phyloP scores from a whole-genome alignment of 2,797 vertebrate species.

The Brachyalestes nurse region DNA sequence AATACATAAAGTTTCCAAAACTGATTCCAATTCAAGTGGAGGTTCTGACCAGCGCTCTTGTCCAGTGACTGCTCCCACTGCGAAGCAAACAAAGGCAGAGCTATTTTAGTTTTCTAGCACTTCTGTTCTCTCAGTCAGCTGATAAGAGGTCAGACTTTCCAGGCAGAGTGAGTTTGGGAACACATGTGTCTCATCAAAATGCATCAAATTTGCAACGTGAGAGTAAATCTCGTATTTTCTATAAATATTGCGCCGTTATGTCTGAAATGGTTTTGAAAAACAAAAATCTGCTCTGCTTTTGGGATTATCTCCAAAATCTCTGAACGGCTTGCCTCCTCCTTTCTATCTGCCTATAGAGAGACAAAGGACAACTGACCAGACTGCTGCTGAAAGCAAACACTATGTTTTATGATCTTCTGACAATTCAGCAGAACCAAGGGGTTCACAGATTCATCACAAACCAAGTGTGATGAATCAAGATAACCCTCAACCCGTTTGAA shows the following conservation, averaged over 20 bases:
- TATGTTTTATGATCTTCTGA: not conserved
- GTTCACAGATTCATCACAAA: not conserved
- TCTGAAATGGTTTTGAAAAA: constrained; percentile 11
- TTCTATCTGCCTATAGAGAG: not conserved
- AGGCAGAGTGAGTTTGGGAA: constrained; percentile 2
- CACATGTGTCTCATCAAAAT: constrained; percentile 17
- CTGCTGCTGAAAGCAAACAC: not conserved
- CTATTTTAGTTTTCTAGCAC: not conserved
- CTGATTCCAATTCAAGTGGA: not conserved
- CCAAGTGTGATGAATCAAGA: not conserved
- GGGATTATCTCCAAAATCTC: not conserved
- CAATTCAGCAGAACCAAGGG: not conserved
- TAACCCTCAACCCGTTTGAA: not conserved
- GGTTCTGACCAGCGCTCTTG: not conserved
- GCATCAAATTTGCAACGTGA: constrained; percentile 4
- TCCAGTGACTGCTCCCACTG: not conserved
- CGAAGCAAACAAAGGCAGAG: not conserved
- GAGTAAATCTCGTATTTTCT: constrained; percentile 9
- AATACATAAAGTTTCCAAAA: not conserved
- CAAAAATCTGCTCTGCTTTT: constrained; percentile 20
- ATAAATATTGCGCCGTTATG: not conserved
- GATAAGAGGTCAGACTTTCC: constrained; percentile 1
- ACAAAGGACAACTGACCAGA: not conserved
- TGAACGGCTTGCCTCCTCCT: not conserved
- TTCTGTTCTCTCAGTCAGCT: constrained; percentile 1